Base-by-base conservation (phyloP, 2,888 invertebrate genomes). In the Lasioglossum pauxillum region DNA sequence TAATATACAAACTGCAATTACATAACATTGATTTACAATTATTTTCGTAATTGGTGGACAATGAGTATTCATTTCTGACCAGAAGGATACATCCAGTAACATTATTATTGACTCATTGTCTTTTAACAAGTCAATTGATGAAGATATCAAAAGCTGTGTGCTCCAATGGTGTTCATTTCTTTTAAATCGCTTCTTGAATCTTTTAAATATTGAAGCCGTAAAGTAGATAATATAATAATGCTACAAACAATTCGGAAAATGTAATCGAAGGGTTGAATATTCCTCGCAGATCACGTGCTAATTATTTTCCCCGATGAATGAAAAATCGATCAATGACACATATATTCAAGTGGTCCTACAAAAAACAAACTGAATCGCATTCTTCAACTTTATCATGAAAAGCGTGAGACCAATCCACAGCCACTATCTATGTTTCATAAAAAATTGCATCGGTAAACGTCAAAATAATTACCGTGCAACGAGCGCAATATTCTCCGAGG, bases 221-320 rank as follows among this genome's bases (percentile, higher is more conserved):
- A 41, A 41, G 41, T 41, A 41, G 41, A 41, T 41, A 41, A 41
- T 41, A 41, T 12, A 41, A 41, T 41, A 41, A 41, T 41, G 10
- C 41, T 49, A 60, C n/a, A 12, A 60, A 7, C 31, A 14, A 16
- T 31, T 64, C 14, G 14, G 31, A 16, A 64, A 31, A 5, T 31
- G 31, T 12, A 4, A 60, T 14, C 27, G 31, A 31, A 2, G 31
- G 31, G 7, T 64, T 16, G 27, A 31, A 72, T 27, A 79, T 46
- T 31, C 46, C n/a, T 5, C 72, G 7, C 19, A 31, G 46, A 41
- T 49, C 82, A 67, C 82, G 64, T 53, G 64, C 41, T 64, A 82
- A 83, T 67, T 38, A 41, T 35, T 27, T 31, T 35, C n/a, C 16
- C 41, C 16, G 7, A 10, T 71, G 5, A 41, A 60, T 53, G 1